Evolutionary conservation across 2,113 vertebrate species (phyloP).

Genomic region (Lamprotornis superbus): DNA sequence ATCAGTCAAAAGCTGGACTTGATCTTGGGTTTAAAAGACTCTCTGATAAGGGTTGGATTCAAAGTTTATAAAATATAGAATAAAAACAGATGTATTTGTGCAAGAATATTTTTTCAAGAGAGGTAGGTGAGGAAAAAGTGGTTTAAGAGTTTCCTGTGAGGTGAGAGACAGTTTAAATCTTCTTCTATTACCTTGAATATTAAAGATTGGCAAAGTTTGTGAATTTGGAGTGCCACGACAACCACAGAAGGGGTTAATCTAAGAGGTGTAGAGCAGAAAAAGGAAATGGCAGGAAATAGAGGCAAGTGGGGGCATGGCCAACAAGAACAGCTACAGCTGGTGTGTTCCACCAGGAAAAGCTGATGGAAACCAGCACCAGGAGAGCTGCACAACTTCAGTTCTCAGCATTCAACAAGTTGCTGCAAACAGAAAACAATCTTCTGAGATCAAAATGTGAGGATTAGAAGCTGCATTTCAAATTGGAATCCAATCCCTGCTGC

Average conservation of each 20-base stretch:
- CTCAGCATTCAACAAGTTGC: background rate
- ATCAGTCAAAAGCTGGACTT: background rate
- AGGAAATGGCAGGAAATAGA: accelerated
- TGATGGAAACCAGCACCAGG: background rate
- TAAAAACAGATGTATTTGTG: accelerated
- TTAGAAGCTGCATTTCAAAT: background rate
- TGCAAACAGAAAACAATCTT: background rate
- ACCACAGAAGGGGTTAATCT: background rate
- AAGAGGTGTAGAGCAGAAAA: background rate
- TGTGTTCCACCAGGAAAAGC: background rate
- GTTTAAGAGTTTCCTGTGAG: background rate
- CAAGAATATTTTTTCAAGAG: background rate
- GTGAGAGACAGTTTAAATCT: background rate
- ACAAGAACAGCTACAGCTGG: background rate
- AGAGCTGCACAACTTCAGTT: accelerated
- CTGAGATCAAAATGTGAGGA: background rate
- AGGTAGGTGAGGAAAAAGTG: background rate
- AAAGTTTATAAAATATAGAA: background rate
- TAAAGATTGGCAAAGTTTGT: background rate
- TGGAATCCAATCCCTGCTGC: background rate
- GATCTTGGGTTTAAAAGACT: background rate
- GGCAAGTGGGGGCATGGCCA: background rate
- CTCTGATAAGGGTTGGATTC: background rate
- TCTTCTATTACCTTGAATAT: background rate
- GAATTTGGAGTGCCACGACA: background rate